Percentiles rank a stretch among this genome's conserved stretches.
These are phyloP conservation scores for Coilia nasus DNA, from an alignment of 2,797 vertebrate genomes.

Conservation along the genomic window DNA sequence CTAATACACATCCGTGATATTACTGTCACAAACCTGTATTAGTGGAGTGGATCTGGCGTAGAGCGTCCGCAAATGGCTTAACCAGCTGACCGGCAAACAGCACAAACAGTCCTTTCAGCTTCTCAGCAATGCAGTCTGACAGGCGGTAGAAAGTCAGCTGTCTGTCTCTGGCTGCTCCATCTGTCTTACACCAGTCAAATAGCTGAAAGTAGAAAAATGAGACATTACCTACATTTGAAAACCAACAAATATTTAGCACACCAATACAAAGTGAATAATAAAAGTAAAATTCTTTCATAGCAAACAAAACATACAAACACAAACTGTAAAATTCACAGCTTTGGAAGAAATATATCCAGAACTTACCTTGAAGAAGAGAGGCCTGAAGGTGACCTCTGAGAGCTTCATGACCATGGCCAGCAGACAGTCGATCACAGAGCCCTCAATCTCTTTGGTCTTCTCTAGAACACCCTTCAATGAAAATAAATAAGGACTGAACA, in stretches of 20 bases:
- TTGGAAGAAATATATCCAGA: not conserved
- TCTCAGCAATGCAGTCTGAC: conserved; percentile 80
- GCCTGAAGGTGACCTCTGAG: conserved; percentile 92
- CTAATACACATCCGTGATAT: not conserved
- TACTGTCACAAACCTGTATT: conserved; percentile 76
- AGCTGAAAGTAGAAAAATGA: conserved; percentile 71
- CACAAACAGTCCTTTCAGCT: conserved; percentile 90
- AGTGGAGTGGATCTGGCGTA: conserved; percentile 77
- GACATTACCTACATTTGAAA: not conserved
- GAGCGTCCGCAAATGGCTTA: conserved; percentile 84
- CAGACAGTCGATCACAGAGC: conserved; percentile 83
- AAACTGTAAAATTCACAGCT: too few species aligned
- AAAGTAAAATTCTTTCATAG: not conserved
- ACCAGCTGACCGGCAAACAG: conserved; percentile 93
- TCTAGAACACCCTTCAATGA: conserved; percentile 81
- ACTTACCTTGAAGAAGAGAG: conserved; percentile 93
- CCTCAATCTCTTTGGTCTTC: conserved; percentile 79
- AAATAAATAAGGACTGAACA: not conserved
- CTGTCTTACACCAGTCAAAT: conserved; percentile 90
- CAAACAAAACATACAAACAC: not conserved
- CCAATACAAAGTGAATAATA: not conserved
- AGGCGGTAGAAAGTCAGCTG: conserved; percentile 88
- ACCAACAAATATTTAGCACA: not conserved
- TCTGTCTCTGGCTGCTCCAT: conserved; percentile 76
- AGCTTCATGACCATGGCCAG: conserved; percentile 94